Conservation (phyloP, 2,113 vertebrate genomes). For the Pipra filicauda region DNA sequence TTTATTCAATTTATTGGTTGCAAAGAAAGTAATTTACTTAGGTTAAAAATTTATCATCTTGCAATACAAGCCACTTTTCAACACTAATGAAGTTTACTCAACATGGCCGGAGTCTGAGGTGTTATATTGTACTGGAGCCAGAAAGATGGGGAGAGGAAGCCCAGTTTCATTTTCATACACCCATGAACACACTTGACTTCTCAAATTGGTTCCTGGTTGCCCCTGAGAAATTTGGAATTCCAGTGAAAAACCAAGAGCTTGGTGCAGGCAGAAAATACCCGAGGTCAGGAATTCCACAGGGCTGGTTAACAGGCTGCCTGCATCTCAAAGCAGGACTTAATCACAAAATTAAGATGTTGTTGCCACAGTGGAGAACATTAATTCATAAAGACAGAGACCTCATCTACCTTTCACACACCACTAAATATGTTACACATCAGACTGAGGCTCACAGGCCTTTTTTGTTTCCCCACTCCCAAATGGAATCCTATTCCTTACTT, state of each 20-base stretch:
- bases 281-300: background rate
- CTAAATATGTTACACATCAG: background rate
- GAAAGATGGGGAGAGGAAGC: background rate
- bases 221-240: background rate
- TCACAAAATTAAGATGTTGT: background rate
- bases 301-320: background rate
- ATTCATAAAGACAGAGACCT: background rate
- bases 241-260: background rate
- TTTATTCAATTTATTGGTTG: slow-evolving; percentile 69
- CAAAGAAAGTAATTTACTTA: slow-evolving; percentile 63
- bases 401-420: background rate
- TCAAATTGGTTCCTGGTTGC: background rate
- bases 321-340: background rate
- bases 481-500: background rate
- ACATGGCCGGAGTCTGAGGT: background rate
- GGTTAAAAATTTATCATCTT: slow-evolving; percentile 67
- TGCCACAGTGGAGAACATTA: background rate
- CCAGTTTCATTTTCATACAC: background rate
- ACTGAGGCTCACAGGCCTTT: background rate
- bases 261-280: background rate
- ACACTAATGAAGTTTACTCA: slow-evolving; percentile 56
- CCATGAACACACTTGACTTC: background rate
- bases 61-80: slow-evolving; percentile 57
- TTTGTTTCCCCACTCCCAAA: background rate
- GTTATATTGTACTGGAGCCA: background rate